Evolutionary conservation across 2,113 vertebrate genomes (phyloP), one percentile per base, ranked within the genome.

Genomic region (Delphinapterus leucas): DNA sequence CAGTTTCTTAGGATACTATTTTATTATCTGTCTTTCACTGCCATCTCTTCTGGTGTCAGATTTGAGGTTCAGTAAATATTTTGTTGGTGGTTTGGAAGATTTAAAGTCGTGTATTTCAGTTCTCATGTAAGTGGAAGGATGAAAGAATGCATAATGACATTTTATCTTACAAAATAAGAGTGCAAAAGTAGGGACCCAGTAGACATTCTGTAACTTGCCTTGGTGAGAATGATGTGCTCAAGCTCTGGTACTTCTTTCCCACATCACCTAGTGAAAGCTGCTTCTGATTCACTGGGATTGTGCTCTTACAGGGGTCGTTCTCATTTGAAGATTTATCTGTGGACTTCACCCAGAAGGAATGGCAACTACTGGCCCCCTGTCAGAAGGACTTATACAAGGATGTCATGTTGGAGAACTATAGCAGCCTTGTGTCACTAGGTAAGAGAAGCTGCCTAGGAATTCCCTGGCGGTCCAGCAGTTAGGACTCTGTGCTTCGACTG

Each of bases 341-440:
- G 82, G 95, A 94, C 67, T 98, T 98, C 60, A 97, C 96, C 3
- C 77, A 96, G 33, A 96, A 84, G 60, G 97, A 98, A 33, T 97
- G 97, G 97, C 93, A 96, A 25, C 74, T 97, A 8, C 41, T 98
- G 88, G 96, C 93, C 31, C 25, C 88, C 31, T 13, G 2, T 25
- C 96, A 98, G 91, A 97, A 96, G 88, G 63, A 88, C 82, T 68
- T 98, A 3, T 98, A 97, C 86, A 97, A 58, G 73, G 95, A 97
- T 10, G 97, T 98, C 80, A 98, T 98, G 97, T 44, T 97, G 85
- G 97, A 98, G 84, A 98, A 96, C 88, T 98, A 96, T 0, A 67
- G 95, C 79, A 95, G 90, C 74, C 73, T 97, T 0, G 80, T 96
- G 20, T 94, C 93, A 0, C 55, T 97, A 67, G 97, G 97, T 98